These are phyloP conservation scores for Apamea epomidion DNA, from an alignment of 2,888 invertebrate species.

Conservation along the genomic window DNA sequence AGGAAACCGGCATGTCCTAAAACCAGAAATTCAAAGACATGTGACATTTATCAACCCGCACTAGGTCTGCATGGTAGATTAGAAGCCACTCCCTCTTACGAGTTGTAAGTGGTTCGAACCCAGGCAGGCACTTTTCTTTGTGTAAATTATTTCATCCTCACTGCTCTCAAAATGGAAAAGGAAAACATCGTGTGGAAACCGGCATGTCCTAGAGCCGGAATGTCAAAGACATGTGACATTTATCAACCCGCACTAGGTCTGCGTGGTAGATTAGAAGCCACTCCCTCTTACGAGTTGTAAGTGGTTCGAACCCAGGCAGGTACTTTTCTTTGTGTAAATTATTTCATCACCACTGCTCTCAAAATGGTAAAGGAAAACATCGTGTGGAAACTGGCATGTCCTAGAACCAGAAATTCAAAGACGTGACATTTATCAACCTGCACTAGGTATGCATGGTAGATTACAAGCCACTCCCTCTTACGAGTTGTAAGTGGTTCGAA, in stretches of 20 bases:
- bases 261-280: not conserved
- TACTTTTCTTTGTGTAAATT: not conserved
- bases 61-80: no score
- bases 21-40: no score
- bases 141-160: not conserved
- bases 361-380: not conserved
- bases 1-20: no score
- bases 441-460: not conserved
- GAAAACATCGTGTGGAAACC: not conserved
- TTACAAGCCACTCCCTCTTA: not conserved
- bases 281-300: not conserved
- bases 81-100: not conserved
- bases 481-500: no score
- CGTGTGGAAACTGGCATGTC: not conserved
- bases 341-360: not conserved
- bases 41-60: no score
- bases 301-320: not conserved
- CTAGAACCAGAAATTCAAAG: not conserved
- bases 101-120: not conserved
- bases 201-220: not conserved
- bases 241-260: not conserved
- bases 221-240: not conserved
- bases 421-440: not conserved
- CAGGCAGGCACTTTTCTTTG: not conserved
- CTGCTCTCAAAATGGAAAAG: not conserved